phyloP scores from a whole-genome alignment of 2,113 vertebrate species.

The Platysteira castanea region DNA sequence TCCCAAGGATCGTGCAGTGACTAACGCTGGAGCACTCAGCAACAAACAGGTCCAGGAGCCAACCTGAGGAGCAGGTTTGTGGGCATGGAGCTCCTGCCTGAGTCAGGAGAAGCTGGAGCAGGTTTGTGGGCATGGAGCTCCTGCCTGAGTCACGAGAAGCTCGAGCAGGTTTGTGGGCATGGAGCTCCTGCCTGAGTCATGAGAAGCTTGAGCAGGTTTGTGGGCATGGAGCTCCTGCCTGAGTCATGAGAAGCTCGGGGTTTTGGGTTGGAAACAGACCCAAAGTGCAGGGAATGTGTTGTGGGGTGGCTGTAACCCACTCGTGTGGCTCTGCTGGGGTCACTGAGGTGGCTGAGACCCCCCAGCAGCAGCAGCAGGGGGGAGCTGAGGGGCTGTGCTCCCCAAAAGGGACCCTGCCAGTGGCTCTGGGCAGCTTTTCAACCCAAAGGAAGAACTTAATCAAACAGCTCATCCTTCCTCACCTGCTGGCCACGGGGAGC shows the following conservation, averaged over 20 bases:
- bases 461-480: background rate
- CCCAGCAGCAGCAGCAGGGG: background rate
- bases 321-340: background rate
- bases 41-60: background rate
- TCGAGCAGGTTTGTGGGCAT: conserved; percentile 9
- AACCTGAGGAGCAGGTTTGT: conserved; percentile 28
- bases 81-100: background rate
- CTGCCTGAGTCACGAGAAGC: background rate
- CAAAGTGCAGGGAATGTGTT: background rate
- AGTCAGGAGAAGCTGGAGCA: background rate
- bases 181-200: background rate
- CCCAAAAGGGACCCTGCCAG: background rate
- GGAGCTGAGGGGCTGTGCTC: background rate
- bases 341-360: background rate
- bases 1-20: background rate
- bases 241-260: background rate
- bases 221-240: background rate
- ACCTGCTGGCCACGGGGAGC: background rate
- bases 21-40: background rate
- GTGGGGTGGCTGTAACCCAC: background rate
- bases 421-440: background rate
- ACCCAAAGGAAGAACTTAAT: background rate
- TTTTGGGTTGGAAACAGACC: background rate
- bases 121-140: background rate
- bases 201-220: background rate